Evolutionary conservation across 2,888 invertebrate genomes (phyloP).

Genomic region (Beris morrisii): DNA sequence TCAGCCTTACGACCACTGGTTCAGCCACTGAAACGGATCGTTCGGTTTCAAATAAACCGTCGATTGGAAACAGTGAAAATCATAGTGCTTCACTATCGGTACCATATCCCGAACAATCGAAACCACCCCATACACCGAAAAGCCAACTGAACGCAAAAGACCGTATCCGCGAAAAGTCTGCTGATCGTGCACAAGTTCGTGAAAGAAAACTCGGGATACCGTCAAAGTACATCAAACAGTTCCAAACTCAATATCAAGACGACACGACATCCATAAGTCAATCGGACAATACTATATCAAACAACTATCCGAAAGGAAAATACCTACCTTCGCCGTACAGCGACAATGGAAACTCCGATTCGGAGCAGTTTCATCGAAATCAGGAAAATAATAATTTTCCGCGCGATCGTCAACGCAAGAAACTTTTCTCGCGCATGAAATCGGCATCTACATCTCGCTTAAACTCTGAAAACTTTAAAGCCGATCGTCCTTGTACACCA

Average conservation of each 20-base stretch:
- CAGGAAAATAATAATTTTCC: conserved; percentile 57
- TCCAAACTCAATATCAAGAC: conserved; percentile 49
- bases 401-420: conserved; percentile 64
- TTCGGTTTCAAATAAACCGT: conserved; percentile 70
- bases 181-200: conserved; percentile 39
- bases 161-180: conserved; percentile 42
- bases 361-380: conserved; percentile 54
- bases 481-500: conserved; percentile 67
- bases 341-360: conserved; percentile 55
- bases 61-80: conserved; percentile 56
- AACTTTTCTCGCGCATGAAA: conserved; percentile 70
- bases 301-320: conserved; percentile 52
- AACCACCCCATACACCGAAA: conserved; percentile 32
- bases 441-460: conserved; percentile 71
- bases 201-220: conserved; percentile 48
- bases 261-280: conserved; percentile 55
- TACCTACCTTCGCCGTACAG: conserved; percentile 47
- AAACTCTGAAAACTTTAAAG: conserved; percentile 57
- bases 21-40: conserved; percentile 71
- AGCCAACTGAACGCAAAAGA: conserved; percentile 18
- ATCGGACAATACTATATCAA: conserved; percentile 55
- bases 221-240: conserved; percentile 53
- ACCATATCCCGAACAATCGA: conserved; percentile 42
- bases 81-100: conserved; percentile 49
- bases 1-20: conserved; percentile 62